Conservation (phyloP, 2,888 invertebrate genomes). For the Pseudococcus viburni region DNA sequence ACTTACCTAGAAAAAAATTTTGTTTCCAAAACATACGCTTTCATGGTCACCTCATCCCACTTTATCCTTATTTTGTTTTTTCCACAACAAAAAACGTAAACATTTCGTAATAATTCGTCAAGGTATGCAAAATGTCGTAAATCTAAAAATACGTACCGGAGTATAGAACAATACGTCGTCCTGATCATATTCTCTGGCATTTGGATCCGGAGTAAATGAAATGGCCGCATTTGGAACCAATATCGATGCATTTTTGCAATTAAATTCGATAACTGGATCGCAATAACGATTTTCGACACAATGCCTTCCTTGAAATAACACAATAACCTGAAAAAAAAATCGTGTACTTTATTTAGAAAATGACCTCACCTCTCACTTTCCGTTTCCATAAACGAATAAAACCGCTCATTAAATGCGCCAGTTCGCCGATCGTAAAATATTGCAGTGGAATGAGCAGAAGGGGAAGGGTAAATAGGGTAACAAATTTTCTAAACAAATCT, state of each 20-base stretch:
- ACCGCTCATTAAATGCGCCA: constrained; percentile 8
- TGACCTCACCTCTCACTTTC: constrained; percentile 22
- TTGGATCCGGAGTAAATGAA: not conserved
- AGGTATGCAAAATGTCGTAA: constrained; percentile 35
- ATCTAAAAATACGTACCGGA: not conserved
- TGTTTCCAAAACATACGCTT: constrained; percentile 21
- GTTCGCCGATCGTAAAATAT: constrained; percentile 18
- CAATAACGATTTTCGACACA: not conserved
- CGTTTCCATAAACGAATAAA: constrained; percentile 47
- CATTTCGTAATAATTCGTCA: constrained; percentile 20
- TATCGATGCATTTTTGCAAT: not conserved
- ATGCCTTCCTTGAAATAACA: constrained; percentile 27
- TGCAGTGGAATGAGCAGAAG: not conserved
- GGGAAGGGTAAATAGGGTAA: not conserved
- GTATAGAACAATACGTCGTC: not conserved
- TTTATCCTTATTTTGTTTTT: constrained; percentile 19
- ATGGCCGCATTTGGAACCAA: not conserved
- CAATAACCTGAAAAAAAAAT: not conserved
- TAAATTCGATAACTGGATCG: constrained; percentile 14
- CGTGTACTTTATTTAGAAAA: constrained; percentile 21
- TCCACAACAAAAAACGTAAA: not conserved
- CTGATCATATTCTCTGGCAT: not conserved
- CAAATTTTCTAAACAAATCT: not conserved
- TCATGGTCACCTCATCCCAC: constrained; percentile 13
- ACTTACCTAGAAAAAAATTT: not conserved